A percentile compares a stretch with the other conserved stretches of the same genome.
Evolutionary conservation across 2,113 vertebrate species (phyloP).

Genomic region (Sakesphorus luctuosus): DNA sequence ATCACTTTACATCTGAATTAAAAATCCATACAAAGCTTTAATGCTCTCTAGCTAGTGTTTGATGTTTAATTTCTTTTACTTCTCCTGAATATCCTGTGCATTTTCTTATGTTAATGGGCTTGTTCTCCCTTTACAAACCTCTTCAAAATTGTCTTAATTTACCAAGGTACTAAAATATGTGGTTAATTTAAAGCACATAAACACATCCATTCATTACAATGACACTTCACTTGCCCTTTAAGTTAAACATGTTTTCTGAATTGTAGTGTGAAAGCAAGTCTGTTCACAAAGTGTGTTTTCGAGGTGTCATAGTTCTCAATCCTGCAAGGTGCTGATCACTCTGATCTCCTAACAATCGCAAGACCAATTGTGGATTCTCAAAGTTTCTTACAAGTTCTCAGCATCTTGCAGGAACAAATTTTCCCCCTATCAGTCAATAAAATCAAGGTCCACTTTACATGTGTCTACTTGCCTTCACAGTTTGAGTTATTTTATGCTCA

Average conservation of each 20-base stretch:
- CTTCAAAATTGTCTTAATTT: neutral
- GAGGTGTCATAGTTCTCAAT: neutral
- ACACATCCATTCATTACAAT: neutral
- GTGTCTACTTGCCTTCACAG: neutral
- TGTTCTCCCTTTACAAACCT: neutral
- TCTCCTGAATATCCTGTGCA: neutral
- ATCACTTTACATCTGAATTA: neutral
- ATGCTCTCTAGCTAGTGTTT: neutral
- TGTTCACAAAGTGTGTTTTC: neutral
- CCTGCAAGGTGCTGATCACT: neutral
- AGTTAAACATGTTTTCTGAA: neutral
- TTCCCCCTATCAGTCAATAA: neutral
- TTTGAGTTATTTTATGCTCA: slow-evolving; percentile 20
- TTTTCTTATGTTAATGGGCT: neutral
- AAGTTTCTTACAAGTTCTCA: neutral
- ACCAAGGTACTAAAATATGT: neutral
- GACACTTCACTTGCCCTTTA: neutral
- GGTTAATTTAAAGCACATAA: neutral
- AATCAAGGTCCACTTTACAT: slow-evolving; percentile 7
- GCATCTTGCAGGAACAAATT: neutral
- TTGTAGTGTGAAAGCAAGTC: neutral
- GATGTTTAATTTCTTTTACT: neutral
- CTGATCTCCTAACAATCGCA: neutral
- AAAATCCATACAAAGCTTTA: neutral
- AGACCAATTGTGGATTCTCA: neutral